These are phyloP conservation scores for Zaprionus taronus DNA, from an alignment of 1,140 invertebrate genomes.

Conservation along the genomic window DNA sequence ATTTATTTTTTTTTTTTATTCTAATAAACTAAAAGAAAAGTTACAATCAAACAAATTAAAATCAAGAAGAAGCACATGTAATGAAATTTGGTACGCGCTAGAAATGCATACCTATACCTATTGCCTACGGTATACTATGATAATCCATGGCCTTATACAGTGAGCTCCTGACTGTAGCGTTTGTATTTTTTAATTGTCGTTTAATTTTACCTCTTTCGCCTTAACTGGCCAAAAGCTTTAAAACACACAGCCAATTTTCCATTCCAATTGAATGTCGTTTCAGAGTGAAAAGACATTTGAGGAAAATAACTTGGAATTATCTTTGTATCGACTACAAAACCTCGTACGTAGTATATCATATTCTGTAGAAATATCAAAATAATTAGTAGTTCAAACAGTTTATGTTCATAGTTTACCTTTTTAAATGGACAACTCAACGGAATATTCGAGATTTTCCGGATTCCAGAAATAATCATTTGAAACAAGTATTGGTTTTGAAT, in stretches of 20 bases:
- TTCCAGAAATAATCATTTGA: constrained; percentile 25
- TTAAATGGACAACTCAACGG: constrained; percentile 43
- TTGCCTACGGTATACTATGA: too few species aligned
- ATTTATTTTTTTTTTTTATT: too few species aligned
- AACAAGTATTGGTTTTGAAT: constrained; percentile 22
- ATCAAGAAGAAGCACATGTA: too few species aligned
- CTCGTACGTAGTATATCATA: constrained; percentile 6
- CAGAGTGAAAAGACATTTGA: constrained; percentile 25
- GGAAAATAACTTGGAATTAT: constrained; percentile 39
- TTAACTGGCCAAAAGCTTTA: background rate
- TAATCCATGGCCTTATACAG: too few species aligned
- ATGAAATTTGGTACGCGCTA: too few species aligned
- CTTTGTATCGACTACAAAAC: constrained; percentile 22
- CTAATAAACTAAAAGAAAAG: too few species aligned
- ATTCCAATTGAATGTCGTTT: constrained; percentile 22
- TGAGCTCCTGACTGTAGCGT: too few species aligned
- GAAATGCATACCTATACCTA: too few species aligned
- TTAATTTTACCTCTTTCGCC: background rate
- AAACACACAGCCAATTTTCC: background rate
- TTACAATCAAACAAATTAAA: too few species aligned
- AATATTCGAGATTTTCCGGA: constrained; percentile 37
- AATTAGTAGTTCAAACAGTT: background rate
- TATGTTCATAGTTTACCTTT: constrained; percentile 15
- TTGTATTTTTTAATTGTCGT: background rate
- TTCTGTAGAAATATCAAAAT: constrained; percentile 30